Evolutionary conservation across 1,140 invertebrate species (phyloP).

Genomic region (Ericerus pela): DNA sequence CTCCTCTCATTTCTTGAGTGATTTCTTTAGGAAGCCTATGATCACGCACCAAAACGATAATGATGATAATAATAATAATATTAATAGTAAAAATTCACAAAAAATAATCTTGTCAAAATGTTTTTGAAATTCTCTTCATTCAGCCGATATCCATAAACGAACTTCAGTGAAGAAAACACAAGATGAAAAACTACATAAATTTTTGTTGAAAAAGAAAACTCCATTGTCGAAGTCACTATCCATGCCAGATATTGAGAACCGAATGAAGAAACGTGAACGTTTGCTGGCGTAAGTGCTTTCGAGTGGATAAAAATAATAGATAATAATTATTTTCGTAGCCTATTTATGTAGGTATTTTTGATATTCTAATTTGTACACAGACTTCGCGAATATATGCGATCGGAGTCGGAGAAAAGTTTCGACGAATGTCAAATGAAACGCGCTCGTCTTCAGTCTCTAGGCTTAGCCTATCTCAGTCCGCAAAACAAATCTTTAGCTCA

Average conservation of each 20-base stretch:
- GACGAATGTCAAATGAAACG: slow-evolving; percentile 47
- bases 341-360: neutral
- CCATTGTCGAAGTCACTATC: slow-evolving; percentile 62
- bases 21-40: too few relatives aligned
- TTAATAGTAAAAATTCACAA: too few relatives aligned
- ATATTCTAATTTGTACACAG: slow-evolving; percentile 33
- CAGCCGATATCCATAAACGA: too few relatives aligned
- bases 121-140: too few relatives aligned
- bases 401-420: slow-evolving; percentile 60
- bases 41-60: too few relatives aligned
- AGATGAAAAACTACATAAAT: slow-evolving; percentile 33
- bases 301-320: neutral
- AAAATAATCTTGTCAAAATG: too few relatives aligned
- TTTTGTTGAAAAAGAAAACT: slow-evolving; percentile 35
- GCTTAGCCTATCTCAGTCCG: slow-evolving; percentile 51
- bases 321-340: neutral
- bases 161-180: slow-evolving; percentile 18
- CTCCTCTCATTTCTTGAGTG: too few relatives aligned
- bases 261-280: slow-evolving; percentile 49
- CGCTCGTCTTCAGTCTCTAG: slow-evolving; percentile 45
- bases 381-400: slow-evolving; percentile 50
- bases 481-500: slow-evolving; percentile 62
- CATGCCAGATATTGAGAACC: slow-evolving; percentile 65
- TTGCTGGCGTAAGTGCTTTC: slow-evolving; percentile 44
- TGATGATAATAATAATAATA: too few relatives aligned